Conservation (phyloP, 2,888 invertebrate genomes). For the Habroteleia sp. region DNA sequence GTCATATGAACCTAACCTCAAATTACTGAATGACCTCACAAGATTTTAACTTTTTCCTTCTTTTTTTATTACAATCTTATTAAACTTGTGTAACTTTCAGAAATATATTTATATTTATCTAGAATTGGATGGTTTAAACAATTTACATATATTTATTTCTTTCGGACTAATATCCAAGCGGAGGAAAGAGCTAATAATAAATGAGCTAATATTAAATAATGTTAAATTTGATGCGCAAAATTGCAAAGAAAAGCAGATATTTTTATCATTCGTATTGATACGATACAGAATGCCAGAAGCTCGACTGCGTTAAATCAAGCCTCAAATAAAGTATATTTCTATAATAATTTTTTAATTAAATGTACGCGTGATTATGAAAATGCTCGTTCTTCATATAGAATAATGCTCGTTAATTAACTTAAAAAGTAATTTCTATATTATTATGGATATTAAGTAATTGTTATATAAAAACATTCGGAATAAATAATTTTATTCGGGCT, state of each 20-base stretch:
- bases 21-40: no score
- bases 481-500: slow-evolving; percentile 36
- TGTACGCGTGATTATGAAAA: slow-evolving; percentile 36
- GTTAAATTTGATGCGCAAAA: no score
- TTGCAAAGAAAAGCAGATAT: neutral
- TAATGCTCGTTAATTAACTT: slow-evolving; percentile 46
- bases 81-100: no score
- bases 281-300: slow-evolving; percentile 9
- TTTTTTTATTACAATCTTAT: no score
- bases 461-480: slow-evolving; percentile 40
- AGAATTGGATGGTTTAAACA: no score
- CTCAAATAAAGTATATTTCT: slow-evolving; percentile 22
- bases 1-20: no score
- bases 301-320: slow-evolving; percentile 16
- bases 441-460: slow-evolving; percentile 37
- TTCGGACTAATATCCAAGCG: no score
- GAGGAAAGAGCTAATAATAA: no score
- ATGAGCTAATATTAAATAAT: no score
- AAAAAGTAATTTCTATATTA: slow-evolving; percentile 44
- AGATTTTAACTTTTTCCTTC: no score
- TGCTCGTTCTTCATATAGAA: slow-evolving; percentile 19
- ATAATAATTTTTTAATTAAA: slow-evolving; percentile 46
- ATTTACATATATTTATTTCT: no score
- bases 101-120: no score
- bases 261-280: slow-evolving; percentile 9